Evolutionary conservation across 2,888 invertebrate genomes (phyloP).

Genomic region (Elysia crispata): DNA sequence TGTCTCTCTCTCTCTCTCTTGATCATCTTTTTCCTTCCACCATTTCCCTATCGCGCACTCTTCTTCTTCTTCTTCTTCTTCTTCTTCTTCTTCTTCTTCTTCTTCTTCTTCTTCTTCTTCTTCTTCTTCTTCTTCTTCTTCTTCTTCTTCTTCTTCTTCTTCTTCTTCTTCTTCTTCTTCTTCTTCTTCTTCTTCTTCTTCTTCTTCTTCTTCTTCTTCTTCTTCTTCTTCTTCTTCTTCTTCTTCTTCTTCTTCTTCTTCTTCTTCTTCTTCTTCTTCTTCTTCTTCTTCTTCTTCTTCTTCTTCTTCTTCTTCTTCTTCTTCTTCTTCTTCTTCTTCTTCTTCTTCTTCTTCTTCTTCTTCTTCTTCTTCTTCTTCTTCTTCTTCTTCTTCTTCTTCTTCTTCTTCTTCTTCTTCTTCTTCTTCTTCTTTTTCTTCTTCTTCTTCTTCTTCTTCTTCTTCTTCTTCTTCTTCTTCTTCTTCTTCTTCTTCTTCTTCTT

Average conservation of each 20-base stretch:
- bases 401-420: neutral
- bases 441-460: conserved; percentile 4
- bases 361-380: too few relatives aligned
- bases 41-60: too few relatives aligned
- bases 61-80: neutral
- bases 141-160: neutral
- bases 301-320: neutral
- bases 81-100: neutral
- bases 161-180: neutral
- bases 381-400: neutral
- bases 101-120: neutral
- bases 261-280: neutral
- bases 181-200: neutral
- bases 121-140: neutral
- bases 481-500: neutral
- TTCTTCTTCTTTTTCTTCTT: conserved; percentile 5
- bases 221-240: neutral
- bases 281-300: neutral
- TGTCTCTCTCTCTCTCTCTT: too few relatives aligned
- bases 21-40: too few relatives aligned
- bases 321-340: too few relatives aligned
- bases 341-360: too few relatives aligned
- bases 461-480: neutral
- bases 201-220: neutral
- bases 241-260: neutral